Percentiles rank a stretch among this genome's conserved stretches.
Evolutionary conservation across 1,140 invertebrate species (phyloP).

Genomic region (Aleiodes sp.): DNA sequence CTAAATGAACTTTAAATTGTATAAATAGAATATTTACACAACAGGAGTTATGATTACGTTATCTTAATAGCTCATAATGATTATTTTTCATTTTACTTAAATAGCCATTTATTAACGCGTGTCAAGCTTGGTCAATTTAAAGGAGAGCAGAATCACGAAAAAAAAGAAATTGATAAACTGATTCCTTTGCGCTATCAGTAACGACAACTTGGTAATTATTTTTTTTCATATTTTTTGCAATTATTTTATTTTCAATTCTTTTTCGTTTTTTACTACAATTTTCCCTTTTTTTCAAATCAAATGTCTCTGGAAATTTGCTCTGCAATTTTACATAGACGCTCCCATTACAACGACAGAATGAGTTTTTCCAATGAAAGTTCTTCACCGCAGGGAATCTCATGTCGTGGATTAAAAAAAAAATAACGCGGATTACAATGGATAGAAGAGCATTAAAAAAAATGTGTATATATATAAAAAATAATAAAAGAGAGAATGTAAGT

Average conservation of each 20-base stretch:
- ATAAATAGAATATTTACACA: constrained; percentile 8
- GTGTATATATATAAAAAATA: constrained; percentile 49
- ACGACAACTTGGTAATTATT: too few relatives aligned
- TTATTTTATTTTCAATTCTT: too few relatives aligned
- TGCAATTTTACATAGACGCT: neutral
- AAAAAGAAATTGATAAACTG: too few relatives aligned
- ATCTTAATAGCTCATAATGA: constrained; percentile 21
- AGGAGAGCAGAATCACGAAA: too few relatives aligned
- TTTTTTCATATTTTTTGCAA: too few relatives aligned
- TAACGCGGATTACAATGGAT: constrained; percentile 1
- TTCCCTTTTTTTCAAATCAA: neutral
- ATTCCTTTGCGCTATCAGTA: too few relatives aligned
- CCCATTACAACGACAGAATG: constrained; percentile 56
- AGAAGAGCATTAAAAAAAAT: too few relatives aligned
- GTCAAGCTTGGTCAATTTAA: neutral
- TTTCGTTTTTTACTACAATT: neutral
- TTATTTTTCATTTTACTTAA: neutral
- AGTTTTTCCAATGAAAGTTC: constrained; percentile 44
- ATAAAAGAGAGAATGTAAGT: constrained; percentile 37
- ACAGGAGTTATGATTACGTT: constrained; percentile 21
- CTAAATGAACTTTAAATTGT: neutral
- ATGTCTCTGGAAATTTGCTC: neutral
- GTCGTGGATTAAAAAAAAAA: constrained; percentile 2
- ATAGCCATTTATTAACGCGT: neutral
- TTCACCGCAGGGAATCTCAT: neutral